phyloP scores from a whole-genome alignment of 2,888 invertebrate genomes.

The Thecophora atra region DNA sequence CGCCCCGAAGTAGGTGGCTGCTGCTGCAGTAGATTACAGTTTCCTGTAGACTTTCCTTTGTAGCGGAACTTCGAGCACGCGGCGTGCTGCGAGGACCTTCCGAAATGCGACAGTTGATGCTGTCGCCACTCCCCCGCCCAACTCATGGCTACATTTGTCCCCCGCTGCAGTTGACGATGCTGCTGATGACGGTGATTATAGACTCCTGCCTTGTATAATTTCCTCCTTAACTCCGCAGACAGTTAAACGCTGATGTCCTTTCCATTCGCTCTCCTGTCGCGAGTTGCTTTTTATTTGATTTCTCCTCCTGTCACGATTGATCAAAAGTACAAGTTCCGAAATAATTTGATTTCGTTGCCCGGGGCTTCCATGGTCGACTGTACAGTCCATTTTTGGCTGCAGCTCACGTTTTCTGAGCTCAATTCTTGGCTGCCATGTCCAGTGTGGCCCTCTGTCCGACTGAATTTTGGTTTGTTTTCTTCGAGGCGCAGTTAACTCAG shows the following conservation, averaged over 20 bases:
- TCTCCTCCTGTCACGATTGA: constrained; percentile 39
- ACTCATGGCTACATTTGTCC: not conserved
- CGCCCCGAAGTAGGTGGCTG: not conserved
- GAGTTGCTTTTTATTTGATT: constrained; percentile 38
- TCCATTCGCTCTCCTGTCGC: not conserved
- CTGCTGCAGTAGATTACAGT: not conserved
- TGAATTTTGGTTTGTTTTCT: not conserved
- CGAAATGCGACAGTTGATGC: too few species aligned
- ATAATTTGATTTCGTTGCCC: constrained; percentile 39
- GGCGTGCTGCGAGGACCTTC: constrained; percentile 3
- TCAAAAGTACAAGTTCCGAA: constrained; percentile 40
- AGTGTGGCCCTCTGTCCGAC: not conserved
- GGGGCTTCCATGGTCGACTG: constrained; percentile 1
- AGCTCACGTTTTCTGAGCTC: constrained; percentile 7
- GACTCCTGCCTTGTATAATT: not conserved
- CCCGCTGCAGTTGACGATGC: not conserved
- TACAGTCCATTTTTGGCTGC: constrained; percentile 4
- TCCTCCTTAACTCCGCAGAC: not conserved
- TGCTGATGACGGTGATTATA: constrained; percentile 6
- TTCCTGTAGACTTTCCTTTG: not conserved
- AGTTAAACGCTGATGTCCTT: not conserved
- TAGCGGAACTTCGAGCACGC: not conserved
- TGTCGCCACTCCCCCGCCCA: too few species aligned
- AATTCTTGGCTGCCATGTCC: not conserved
- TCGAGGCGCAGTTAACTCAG: not conserved